phyloP scores from a whole-genome alignment of 30 jellyfish, hydroid and myxozoan genomes.

The Cassiopea xamachana region DNA sequence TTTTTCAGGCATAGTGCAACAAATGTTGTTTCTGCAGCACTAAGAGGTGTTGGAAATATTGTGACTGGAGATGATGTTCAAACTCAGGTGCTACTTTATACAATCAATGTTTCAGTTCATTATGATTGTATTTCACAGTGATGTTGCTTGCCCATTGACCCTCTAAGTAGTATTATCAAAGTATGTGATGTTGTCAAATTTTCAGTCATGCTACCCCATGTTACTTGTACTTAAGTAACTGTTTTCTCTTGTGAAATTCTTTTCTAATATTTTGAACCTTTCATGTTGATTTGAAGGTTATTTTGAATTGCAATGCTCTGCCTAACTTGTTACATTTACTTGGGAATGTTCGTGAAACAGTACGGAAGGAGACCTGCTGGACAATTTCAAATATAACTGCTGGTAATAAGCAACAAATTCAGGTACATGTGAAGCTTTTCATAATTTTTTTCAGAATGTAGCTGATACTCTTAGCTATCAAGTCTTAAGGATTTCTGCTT shows the following conservation, averaged over 20 bases:
- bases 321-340: conserved; percentile 87
- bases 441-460: too few species aligned
- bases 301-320: conserved; percentile 91
- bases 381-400: conserved; percentile 97
- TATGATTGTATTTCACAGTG: not conserved
- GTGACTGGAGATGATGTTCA: conserved; percentile 99
- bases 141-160: too few species aligned
- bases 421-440: conserved; percentile 49
- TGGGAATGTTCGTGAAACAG: conserved; percentile 79
- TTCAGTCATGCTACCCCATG: too few species aligned
- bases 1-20: conserved; percentile 78
- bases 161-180: too few species aligned
- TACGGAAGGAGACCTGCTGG: conserved; percentile 98
- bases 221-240: not conserved
- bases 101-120: not conserved
- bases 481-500: too few species aligned
- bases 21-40: conserved; percentile 98
- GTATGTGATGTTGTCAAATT: too few species aligned
- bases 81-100: conserved; percentile 82
- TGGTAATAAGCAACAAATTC: conserved; percentile 96
- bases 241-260: not conserved
- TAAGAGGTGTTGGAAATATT: conserved; percentile 97
- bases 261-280: not conserved
- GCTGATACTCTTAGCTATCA: too few species aligned
- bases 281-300: conserved; percentile 59